phyloP scores from a whole-genome alignment of 2,888 invertebrate genomes.

The Drosophila emarginata region DNA sequence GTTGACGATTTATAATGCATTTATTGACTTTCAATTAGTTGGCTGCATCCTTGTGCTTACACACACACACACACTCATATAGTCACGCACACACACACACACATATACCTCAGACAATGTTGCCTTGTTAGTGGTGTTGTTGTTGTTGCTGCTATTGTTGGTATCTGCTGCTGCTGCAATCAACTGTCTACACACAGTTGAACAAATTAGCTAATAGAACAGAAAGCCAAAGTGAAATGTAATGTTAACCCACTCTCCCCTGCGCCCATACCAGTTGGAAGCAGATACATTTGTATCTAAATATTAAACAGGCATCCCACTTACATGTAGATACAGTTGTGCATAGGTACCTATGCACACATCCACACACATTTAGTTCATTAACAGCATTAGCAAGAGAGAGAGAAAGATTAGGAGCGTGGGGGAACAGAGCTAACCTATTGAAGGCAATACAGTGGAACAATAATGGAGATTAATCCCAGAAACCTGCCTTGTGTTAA shows the following conservation, averaged over 20 bases:
- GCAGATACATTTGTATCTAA: neutral
- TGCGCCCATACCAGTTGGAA: neutral
- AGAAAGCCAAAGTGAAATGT: constrained; percentile 44
- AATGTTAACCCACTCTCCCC: neutral
- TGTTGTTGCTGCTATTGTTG: neutral
- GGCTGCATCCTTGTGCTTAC: constrained; percentile 58
- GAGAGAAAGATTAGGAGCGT: neutral
- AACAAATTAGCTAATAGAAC: constrained; percentile 52
- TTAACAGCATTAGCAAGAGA: neutral
- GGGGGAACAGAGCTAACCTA: neutral
- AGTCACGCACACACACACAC: neutral
- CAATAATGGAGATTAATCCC: neutral
- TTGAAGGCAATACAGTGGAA: neutral
- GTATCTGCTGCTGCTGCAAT: constrained; percentile 28
- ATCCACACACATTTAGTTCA: neutral
- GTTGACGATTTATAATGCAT: constrained; percentile 57
- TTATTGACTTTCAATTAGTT: constrained; percentile 77
- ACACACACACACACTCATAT: neutral
- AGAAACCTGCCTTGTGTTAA: no score
- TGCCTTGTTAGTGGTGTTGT: neutral
- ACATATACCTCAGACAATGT: constrained; percentile 5
- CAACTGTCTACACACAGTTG: constrained; percentile 31
- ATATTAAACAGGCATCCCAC: neutral
- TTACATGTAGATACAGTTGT: neutral
- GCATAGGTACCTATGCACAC: neutral